Evolutionary conservation across 2,797 vertebrate genomes (phyloP), one percentile per base, ranked within the genome.

Genomic region (Trematomus bernacchii): DNA sequence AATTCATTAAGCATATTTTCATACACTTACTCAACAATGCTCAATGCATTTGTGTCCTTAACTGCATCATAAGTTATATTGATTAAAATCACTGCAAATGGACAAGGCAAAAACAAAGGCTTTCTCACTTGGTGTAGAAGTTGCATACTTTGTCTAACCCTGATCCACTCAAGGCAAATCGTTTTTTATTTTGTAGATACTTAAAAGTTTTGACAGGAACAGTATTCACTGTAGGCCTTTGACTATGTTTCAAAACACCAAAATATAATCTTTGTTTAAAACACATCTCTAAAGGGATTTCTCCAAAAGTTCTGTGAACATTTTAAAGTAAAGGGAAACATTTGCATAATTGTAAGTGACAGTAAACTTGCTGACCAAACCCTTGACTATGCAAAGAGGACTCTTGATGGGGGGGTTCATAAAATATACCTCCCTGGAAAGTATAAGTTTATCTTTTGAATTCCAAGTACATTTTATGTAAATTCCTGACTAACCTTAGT

Each of bases 401-500:
- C 64, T 82, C 57, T 63, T 21, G 51, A 51, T 77, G 57, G 13
- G 18, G 18, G 73, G 62, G 67, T 77, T 71, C 75, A 72, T 77
- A 47, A 68, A 62, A 85, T 76, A 60, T 70, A 81, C 48, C 43
- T 71, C 33, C 55, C 40, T 67, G 10, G 21, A 59, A 77, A 73
- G 63, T 37, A 37, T 73, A 52, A 67, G 51, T 18, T 18, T 57
- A 51, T 71, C 77, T 73, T 68, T 40, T 73, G 60, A 78, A 85
- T 85, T 80, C 19, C 53, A 81, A 78, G 80, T 74, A 10, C 13
- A 53, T 85, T 37, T 84, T 73, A 86, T 86, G 71, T 73, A 76
- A 82, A 83, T 82, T 30, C 12, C 6, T 27, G 14, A 3, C 52
- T 60, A 62, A 57, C 64, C 71, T 83, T n/a, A 47, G 37, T 9